Percentiles rank a stretch among this genome's conserved stretches.
These are phyloP conservation scores for Osmoderma eremita DNA, from an alignment of 2,888 invertebrate species.

Conservation along the genomic window DNA sequence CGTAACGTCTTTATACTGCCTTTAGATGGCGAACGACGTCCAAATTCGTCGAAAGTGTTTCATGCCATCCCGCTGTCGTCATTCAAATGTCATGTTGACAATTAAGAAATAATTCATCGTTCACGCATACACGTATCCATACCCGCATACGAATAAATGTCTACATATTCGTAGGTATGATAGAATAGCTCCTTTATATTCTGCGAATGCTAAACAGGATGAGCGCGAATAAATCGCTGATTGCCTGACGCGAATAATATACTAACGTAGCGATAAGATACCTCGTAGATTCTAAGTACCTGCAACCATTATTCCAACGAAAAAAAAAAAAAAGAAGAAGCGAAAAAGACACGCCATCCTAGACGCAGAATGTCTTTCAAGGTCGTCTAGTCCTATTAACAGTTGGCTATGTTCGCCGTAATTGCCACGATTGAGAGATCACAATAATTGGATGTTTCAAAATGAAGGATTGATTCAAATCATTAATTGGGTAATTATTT, in stretches of 20 bases:
- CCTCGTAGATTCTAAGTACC: constrained; percentile 23
- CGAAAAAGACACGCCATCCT: constrained; percentile 28
- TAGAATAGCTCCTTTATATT: constrained; percentile 30
- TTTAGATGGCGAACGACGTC: constrained; percentile 27
- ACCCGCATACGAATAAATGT: constrained; percentile 14
- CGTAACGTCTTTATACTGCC: constrained; percentile 29
- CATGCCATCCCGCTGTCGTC: constrained; percentile 38
- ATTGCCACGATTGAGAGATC: constrained; percentile 31
- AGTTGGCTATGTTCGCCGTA: constrained; percentile 31
- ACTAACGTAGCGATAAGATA: constrained; percentile 12
- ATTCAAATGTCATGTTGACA: constrained; percentile 37
- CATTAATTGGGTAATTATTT: constrained; percentile 46
- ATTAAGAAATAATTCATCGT: constrained; percentile 38
- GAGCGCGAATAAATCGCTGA: constrained; percentile 36
- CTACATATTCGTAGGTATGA: constrained; percentile 15
- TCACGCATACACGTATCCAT: constrained; percentile 7
- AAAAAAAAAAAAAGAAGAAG: constrained; percentile 14
- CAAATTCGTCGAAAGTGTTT: constrained; percentile 38
- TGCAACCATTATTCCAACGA: constrained; percentile 20
- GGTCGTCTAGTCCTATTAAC: constrained; percentile 34
- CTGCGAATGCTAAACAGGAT: constrained; percentile 36
- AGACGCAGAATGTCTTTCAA: constrained; percentile 33
- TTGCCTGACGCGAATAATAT: constrained; percentile 34
- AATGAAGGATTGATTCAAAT: constrained; percentile 36
- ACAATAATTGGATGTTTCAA: constrained; percentile 33